These are phyloP conservation scores for Dilophus febrilis DNA, from an alignment of 2,888 invertebrate genomes.

Conservation along the genomic window DNA sequence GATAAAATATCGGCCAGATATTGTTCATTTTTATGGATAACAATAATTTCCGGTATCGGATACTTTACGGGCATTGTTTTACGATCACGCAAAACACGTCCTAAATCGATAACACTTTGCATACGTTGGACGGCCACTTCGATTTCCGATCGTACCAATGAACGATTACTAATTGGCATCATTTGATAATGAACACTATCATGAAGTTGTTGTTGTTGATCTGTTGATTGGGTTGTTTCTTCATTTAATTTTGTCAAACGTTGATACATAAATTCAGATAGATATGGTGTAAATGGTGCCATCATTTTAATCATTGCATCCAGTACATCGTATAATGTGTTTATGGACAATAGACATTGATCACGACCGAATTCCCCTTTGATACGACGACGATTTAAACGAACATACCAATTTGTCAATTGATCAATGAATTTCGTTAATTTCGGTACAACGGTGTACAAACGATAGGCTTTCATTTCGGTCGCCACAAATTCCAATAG, in stretches of 20 bases:
- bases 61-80: slow-evolving; percentile 91
- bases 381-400: slow-evolving; percentile 87
- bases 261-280: slow-evolving; percentile 91
- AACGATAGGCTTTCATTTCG: slow-evolving; percentile 87
- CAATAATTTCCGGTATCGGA: slow-evolving; percentile 88
- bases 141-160: slow-evolving; percentile 65
- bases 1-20: slow-evolving; percentile 63
- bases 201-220: slow-evolving; percentile 13
- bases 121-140: slow-evolving; percentile 81
- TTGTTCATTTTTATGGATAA: slow-evolving; percentile 69
- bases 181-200: slow-evolving; percentile 85
- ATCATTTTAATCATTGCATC: slow-evolving; percentile 81
- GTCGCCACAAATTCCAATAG: slow-evolving; percentile 70
- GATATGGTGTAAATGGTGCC: slow-evolving; percentile 95
- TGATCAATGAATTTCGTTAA: slow-evolving; percentile 94
- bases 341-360: slow-evolving; percentile 71
- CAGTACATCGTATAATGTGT: slow-evolving; percentile 76
- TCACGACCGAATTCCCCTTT: slow-evolving; percentile 74
- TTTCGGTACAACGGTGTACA: slow-evolving; percentile 89
- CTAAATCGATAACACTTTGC: slow-evolving; percentile 91
- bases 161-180: slow-evolving; percentile 56
- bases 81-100: slow-evolving; percentile 80
- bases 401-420: slow-evolving; percentile 96
- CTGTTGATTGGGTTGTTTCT: slow-evolving; percentile 16
- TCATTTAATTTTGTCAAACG: slow-evolving; percentile 53